Percentiles rank a stretch among this genome's conserved stretches.
Evolutionary conservation across 1,140 invertebrate genomes (phyloP).

Genomic region (Drosophila bipectinata): DNA sequence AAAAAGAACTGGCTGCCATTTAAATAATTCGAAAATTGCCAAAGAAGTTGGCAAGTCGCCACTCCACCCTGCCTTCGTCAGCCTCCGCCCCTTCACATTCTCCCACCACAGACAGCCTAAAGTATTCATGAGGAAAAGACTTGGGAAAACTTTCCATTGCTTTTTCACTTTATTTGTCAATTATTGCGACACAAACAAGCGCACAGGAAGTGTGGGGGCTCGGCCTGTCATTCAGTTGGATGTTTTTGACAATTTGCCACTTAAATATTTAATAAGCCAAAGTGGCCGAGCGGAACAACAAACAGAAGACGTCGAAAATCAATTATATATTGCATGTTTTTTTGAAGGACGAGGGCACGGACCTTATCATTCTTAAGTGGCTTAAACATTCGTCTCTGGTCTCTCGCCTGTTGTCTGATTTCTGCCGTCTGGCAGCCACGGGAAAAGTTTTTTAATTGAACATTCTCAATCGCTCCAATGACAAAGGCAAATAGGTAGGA

Average conservation of each 20-base stretch:
- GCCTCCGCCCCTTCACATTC: background rate
- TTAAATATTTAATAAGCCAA: constrained; percentile 81
- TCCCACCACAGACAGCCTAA: constrained; percentile 29
- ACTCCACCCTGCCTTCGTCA: background rate
- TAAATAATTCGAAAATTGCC: constrained; percentile 70
- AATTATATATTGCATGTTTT: constrained; percentile 54
- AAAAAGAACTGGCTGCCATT: constrained; percentile 49
- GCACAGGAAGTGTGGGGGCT: constrained; percentile 6
- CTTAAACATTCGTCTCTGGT: constrained; percentile 37
- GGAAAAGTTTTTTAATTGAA: constrained; percentile 72
- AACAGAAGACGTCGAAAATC: constrained; percentile 66
- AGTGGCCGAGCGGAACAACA: constrained; percentile 59
- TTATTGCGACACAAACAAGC: constrained; percentile 53
- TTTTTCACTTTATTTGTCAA: constrained; percentile 64
- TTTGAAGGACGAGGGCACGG: background rate
- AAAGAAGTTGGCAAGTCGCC: constrained; percentile 29
- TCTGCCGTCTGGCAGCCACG: background rate
- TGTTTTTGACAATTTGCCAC: constrained; percentile 66
- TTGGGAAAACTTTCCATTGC: constrained; percentile 42
- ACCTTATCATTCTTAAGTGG: constrained; percentile 61
- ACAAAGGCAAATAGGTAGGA: constrained; percentile 7
- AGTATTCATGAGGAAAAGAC: constrained; percentile 59
- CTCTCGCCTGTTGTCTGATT: background rate
- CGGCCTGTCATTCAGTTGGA: constrained; percentile 55
- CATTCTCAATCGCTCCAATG: constrained; percentile 42